Evolutionary conservation across 2,888 invertebrate genomes (phyloP), one percentile per base, ranked within the genome.

Genomic region (Hydrotaea diabolus): DNA sequence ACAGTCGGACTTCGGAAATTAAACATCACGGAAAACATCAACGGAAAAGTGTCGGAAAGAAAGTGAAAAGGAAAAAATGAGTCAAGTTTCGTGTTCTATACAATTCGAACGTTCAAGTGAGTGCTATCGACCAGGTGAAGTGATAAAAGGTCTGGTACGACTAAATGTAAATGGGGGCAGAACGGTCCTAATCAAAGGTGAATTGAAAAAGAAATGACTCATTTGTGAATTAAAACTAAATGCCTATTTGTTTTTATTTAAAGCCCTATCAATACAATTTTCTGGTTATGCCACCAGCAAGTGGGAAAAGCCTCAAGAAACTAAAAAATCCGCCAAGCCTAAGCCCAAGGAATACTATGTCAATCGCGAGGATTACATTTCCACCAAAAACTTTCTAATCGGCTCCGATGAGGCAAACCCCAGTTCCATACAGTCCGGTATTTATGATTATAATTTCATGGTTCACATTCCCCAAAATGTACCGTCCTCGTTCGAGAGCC

Each of bases 301-400:
- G 77, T 91, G 91, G 91, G 77, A 88, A n/a, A 87, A 88, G 62
- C 82, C 87, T 0, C 81, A 82, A 39, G 64, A 71, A 62, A 77
- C 82, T 3, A 86, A 86, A 17, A 76, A 86, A 13, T 83, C 84
- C 0, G 8, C 77, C 0, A 87, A 87, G 4, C n/a, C 80, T 0
- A 81, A 76, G 23, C 66, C 73, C 0, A 31, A 64, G 8, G 59
- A 74, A 0, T 82, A 82, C 36, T 87, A 87, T 49, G 82, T 87
- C 64, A 87, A 88, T 49, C 89, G 91, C 2, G 88, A 89, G 59
- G 91, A 91, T 78, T 91, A 89, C 82, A 87, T 91, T 57, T 88
- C 89, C 0, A 90, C 88, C 15, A 88, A 88, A 2, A 90, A 89
- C 31, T 91, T 90, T 36, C 88, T 91, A 59, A 80, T 91, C 2